phyloP scores from a whole-genome alignment of 53 echinoderm and acorn worm species.

The Glandiceps talaboti region DNA sequence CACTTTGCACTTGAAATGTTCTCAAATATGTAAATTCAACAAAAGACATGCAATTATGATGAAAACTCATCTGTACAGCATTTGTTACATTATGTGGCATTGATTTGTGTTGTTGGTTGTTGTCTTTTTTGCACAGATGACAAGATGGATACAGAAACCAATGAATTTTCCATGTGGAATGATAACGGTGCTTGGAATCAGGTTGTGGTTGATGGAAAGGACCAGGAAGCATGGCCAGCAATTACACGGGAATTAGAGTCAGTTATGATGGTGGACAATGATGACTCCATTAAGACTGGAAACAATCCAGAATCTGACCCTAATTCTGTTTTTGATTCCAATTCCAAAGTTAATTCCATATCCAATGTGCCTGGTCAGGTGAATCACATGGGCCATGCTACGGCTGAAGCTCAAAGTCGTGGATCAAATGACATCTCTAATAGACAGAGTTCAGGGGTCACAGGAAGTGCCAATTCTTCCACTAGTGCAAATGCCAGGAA shows the following conservation, averaged over 20 bases:
- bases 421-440: conserved; percentile 5
- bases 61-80: too few species aligned
- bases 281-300: conserved; percentile 17
- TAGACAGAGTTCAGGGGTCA: conserved; percentile 1
- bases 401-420: conserved; percentile 16
- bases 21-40: too few species aligned
- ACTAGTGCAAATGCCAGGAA: conserved; percentile 2
- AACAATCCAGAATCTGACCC: conserved; percentile 21
- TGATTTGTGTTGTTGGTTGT: too few species aligned
- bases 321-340: conserved; percentile 1
- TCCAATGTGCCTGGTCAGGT: conserved; percentile 17
- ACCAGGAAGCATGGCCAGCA: conserved; percentile 54
- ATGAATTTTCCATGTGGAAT: conserved; percentile 3
- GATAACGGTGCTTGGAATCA: conserved; percentile 12
- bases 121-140: too few species aligned
- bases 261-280: not conserved
- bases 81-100: too few species aligned
- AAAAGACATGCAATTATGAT: too few species aligned
- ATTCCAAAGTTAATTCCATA: conserved; percentile 13
- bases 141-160: not conserved
- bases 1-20: too few species aligned
- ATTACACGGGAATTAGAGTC: conserved; percentile 11
- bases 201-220: conserved; percentile 52
- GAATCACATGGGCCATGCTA: not conserved
- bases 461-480: conserved; percentile 26